Conservation (phyloP, 2,888 invertebrate species). For the Rhagium mordax region DNA sequence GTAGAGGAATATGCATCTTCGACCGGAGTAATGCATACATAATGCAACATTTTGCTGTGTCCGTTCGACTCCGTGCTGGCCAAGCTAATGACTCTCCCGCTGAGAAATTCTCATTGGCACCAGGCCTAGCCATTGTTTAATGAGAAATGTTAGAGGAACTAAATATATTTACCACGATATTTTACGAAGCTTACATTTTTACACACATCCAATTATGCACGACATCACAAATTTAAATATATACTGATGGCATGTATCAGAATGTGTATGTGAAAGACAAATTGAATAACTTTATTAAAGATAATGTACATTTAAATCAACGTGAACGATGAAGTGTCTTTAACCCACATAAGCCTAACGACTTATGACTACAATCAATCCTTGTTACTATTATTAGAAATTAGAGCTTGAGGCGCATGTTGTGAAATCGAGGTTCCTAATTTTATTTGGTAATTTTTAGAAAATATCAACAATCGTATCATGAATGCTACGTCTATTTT, state of each 20-base stretch:
- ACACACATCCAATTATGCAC: not conserved
- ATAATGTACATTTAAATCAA: too few relatives aligned
- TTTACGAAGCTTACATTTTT: not conserved
- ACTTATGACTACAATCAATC: too few relatives aligned
- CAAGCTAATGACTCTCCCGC: conserved; percentile 37
- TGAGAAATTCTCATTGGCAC: conserved; percentile 25
- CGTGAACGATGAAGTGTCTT: too few relatives aligned
- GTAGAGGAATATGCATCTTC: conserved; percentile 2
- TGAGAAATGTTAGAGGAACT: not conserved
- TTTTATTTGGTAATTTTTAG: too few relatives aligned
- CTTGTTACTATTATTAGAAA: too few relatives aligned
- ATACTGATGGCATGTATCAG: too few relatives aligned
- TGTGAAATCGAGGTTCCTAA: too few relatives aligned
- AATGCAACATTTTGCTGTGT: conserved; percentile 21
- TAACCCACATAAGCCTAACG: too few relatives aligned
- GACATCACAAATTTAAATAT: not conserved
- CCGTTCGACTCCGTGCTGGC: conserved; percentile 36
- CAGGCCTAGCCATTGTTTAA: not conserved
- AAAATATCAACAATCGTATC: too few relatives aligned
- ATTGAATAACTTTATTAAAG: not conserved
- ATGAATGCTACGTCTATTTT: too few relatives aligned
- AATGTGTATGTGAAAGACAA: not conserved
- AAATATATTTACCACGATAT: not conserved
- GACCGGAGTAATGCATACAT: conserved; percentile 18
- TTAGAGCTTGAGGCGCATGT: too few relatives aligned